phyloP scores from a whole-genome alignment of 2,113 vertebrate genomes.

The Alouatta palliata region DNA sequence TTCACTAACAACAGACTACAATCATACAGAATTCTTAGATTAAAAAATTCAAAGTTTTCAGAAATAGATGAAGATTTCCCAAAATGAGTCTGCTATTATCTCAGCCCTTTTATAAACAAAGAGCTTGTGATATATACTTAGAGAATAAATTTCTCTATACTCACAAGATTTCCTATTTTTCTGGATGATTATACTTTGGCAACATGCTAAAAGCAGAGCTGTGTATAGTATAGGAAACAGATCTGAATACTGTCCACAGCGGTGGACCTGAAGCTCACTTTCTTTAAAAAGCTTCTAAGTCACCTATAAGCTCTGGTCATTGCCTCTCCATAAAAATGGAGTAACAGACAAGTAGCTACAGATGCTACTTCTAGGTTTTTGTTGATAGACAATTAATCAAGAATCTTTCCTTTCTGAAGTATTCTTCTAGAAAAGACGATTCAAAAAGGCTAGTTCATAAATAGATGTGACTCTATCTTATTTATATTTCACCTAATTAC shows the following conservation, averaged over 20 bases:
- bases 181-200: not conserved
- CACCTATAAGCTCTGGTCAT: not conserved
- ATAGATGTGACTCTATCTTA: not conserved
- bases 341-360: not conserved
- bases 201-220: not conserved
- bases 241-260: not conserved
- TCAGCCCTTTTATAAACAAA: not conserved
- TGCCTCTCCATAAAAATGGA: not conserved
- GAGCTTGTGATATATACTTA: not conserved
- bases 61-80: not conserved
- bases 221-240: not conserved
- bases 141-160: not conserved
- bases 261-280: not conserved
- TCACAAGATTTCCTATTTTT: slow-evolving; percentile 30
- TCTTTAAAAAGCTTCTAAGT: not conserved
- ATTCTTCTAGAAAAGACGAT: slow-evolving; percentile 29
- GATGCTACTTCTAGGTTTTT: not conserved
- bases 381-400: not conserved
- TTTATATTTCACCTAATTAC: not conserved
- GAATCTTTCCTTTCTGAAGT: slow-evolving; percentile 27
- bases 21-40: not conserved
- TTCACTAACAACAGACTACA: not conserved
- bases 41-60: slow-evolving; percentile 15
- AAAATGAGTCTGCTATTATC: not conserved
- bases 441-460: not conserved